phyloP scores from a whole-genome alignment of 2,888 invertebrate species.

The Hoplodrina ambigua region DNA sequence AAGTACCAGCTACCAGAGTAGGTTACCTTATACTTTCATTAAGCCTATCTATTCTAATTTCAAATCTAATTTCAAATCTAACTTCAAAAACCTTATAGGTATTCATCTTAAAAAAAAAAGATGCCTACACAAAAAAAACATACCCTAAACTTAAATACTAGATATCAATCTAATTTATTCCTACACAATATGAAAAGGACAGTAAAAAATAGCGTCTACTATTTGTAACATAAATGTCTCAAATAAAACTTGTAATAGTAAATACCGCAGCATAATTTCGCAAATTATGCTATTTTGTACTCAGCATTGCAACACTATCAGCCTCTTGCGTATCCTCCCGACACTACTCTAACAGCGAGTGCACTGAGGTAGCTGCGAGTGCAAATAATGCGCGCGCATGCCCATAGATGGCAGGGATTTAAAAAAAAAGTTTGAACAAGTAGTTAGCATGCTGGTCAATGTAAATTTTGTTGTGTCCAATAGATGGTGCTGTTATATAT shows the following conservation, averaged over 20 bases:
- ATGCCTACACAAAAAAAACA: too few relatives aligned
- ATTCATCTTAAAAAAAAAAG: too few relatives aligned
- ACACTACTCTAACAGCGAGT: conserved; percentile 60
- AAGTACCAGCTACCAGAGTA: too few relatives aligned
- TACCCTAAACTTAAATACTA: background rate
- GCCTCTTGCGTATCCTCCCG: conserved; percentile 67
- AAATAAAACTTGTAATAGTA: conserved; percentile 14
- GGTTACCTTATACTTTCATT: too few relatives aligned
- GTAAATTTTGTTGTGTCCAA: conserved; percentile 70
- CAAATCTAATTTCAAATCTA: background rate
- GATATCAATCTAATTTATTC: background rate
- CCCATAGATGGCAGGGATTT: conserved; percentile 87
- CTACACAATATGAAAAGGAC: background rate
- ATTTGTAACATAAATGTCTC: background rate
- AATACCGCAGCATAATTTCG: conserved; percentile 19
- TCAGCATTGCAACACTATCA: conserved; percentile 57
- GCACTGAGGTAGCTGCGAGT: conserved; percentile 50
- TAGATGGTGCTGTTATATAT: conserved; percentile 76
- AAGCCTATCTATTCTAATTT: too few relatives aligned
- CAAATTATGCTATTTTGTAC: conserved; percentile 13
- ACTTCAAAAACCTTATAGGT: background rate
- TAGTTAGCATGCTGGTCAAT: conserved; percentile 55
- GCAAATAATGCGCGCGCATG: conserved; percentile 76
- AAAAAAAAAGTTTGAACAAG: conserved; percentile 50
- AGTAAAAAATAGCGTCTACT: background rate